Percentiles rank a stretch among this genome's conserved stretches.
phyloP scores from a whole-genome alignment of 2,888 invertebrate species.

The Oxystoma pomonae region DNA sequence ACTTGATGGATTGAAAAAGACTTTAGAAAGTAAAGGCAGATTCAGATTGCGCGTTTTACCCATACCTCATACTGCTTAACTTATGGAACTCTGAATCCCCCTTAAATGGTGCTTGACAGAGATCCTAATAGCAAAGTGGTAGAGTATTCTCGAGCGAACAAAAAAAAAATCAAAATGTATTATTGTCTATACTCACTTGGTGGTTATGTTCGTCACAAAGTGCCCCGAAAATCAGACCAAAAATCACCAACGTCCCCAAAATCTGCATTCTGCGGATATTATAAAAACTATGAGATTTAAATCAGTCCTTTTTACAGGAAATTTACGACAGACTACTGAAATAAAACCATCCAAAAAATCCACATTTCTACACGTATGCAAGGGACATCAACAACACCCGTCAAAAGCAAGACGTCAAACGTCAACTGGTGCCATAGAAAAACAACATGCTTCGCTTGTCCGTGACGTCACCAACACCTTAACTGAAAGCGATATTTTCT shows the following conservation, averaged over 20 bases:
- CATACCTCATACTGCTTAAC: no score
- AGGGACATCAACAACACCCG: not conserved
- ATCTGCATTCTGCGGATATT: constrained; percentile 3
- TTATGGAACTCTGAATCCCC: not conserved
- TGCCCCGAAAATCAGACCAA: constrained; percentile 41
- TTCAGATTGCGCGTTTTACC: no score
- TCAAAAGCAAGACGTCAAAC: not conserved
- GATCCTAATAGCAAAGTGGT: no score
- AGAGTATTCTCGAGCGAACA: no score
- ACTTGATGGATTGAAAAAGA: no score
- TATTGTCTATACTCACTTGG: constrained; percentile 63
- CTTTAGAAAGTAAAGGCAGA: no score
- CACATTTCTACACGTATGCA: constrained; percentile 1
- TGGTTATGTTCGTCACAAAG: constrained; percentile 76
- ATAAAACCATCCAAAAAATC: not conserved
- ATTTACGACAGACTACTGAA: not conserved
- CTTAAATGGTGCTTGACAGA: no score
- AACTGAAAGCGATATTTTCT: no score
- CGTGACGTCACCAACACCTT: no score
- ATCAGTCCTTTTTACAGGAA: not conserved
- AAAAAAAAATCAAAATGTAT: no score
- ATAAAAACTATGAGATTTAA: not conserved
- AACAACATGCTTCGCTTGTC: no score
- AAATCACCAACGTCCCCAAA: not conserved
- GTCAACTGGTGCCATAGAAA: not conserved